Conservation (phyloP, 1,140 invertebrate genomes). For the Trypoxylus dichotomus region DNA sequence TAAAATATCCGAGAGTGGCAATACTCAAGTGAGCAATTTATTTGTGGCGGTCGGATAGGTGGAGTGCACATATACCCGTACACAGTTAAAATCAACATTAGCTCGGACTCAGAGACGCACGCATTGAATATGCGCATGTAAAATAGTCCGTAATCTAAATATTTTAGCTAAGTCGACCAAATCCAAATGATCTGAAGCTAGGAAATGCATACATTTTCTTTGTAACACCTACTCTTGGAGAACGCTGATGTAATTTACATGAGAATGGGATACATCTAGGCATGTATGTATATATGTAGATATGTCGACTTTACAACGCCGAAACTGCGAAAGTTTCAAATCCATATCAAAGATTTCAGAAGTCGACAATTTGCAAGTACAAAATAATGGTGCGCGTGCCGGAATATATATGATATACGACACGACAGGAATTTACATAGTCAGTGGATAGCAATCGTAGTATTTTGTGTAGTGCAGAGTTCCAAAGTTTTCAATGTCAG, state of each 20-base stretch:
- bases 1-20: constrained; percentile 18
- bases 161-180: constrained; percentile 18
- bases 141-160: constrained; percentile 4
- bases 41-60: neutral
- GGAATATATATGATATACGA: too few relatives aligned
- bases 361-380: constrained; percentile 6
- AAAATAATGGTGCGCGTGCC: neutral
- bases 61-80: neutral
- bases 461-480: too few relatives aligned
- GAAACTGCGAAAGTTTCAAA: neutral
- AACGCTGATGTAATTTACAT: neutral
- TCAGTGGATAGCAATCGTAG: too few relatives aligned
- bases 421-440: too few relatives aligned
- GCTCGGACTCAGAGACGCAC: neutral
- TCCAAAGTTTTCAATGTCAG: too few relatives aligned
- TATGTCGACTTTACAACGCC: neutral
- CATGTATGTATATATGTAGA: neutral
- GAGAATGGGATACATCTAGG: neutral
- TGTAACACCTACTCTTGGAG: neutral
- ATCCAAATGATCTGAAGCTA: neutral
- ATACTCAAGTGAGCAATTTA: constrained; percentile 16
- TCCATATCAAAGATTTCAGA: neutral
- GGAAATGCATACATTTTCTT: neutral
- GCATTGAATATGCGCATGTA: constrained; percentile 17
- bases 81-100: neutral